A percentile compares a stretch with the other conserved stretches of the same genome.
phyloP scores from a whole-genome alignment of 2,888 invertebrate genomes.

The Diloba caeruleocephala region DNA sequence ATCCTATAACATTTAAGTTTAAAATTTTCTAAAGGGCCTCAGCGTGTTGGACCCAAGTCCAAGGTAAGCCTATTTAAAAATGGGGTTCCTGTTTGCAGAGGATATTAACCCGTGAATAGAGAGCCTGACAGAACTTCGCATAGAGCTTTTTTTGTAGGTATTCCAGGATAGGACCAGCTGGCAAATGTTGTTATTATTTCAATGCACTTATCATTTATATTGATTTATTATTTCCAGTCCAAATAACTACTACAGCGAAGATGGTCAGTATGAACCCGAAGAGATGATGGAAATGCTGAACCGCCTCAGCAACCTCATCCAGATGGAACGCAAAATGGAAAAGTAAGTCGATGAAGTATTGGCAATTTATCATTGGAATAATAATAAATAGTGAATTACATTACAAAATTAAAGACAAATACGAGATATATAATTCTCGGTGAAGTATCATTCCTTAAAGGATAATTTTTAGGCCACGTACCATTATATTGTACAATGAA shows the following conservation, averaged over 20 bases:
- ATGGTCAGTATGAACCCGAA: constrained; percentile 93
- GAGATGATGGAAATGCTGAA: constrained; percentile 93
- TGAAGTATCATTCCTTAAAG: background rate
- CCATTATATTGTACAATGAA: too few relatives aligned
- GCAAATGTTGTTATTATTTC: too few relatives aligned
- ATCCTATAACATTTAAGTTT: too few relatives aligned
- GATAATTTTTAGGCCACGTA: too few relatives aligned
- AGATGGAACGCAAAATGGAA: constrained; percentile 93
- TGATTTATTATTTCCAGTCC: constrained; percentile 65
- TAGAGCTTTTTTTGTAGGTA: too few relatives aligned
- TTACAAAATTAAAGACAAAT: background rate
- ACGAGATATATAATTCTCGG: background rate
- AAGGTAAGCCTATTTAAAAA: too few relatives aligned
- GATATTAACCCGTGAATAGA: too few relatives aligned
- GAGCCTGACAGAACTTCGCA: too few relatives aligned
- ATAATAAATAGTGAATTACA: background rate
- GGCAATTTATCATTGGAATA: background rate
- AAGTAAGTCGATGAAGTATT: constrained; percentile 89
- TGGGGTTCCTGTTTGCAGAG: too few relatives aligned
- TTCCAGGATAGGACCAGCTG: too few relatives aligned
- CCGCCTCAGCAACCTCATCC: constrained; percentile 93
- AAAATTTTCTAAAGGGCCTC: too few relatives aligned
- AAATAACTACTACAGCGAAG: constrained; percentile 87
- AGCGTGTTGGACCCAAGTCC: too few relatives aligned
- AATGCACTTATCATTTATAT: background rate